Conservation (phyloP, 2,888 invertebrate species). For the Platerodrilus igneus region DNA sequence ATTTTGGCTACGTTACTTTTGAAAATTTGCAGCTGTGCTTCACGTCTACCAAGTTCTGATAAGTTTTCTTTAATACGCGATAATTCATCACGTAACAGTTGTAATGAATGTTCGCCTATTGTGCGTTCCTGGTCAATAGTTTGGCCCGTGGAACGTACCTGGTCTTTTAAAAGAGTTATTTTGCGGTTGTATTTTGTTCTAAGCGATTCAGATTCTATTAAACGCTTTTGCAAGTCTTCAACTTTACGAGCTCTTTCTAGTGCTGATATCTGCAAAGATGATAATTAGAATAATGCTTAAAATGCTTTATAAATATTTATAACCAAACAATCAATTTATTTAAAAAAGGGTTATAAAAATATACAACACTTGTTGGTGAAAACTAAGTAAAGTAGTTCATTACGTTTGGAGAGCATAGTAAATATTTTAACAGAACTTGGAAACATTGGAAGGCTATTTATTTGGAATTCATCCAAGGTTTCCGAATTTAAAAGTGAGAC, state of each 20-base stretch:
- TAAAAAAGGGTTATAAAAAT: no score
- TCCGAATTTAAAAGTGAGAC: no score
- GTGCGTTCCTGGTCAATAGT: constrained; percentile 66
- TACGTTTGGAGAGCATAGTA: no score
- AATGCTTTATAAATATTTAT: no score
- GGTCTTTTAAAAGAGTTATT: constrained; percentile 67
- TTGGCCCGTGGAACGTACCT: constrained; percentile 62
- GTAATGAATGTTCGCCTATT: constrained; percentile 65
- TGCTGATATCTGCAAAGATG: constrained; percentile 63
- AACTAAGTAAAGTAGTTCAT: no score
- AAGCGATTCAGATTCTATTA: constrained; percentile 76
- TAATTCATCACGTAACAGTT: constrained; percentile 70
- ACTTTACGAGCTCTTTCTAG: constrained; percentile 78
- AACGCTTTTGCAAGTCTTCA: constrained; percentile 75
- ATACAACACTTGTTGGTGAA: no score
- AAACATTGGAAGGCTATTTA: no score
- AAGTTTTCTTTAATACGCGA: constrained; percentile 68
- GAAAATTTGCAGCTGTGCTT: constrained; percentile 74
- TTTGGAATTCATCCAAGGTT: no score
- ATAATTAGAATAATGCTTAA: no score
- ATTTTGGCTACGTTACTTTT: constrained; percentile 56
- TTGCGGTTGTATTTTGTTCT: constrained; percentile 71
- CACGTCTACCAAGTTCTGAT: constrained; percentile 68
- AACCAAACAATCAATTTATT: no score
- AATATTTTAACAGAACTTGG: no score